phyloP scores from a whole-genome alignment of 2,888 invertebrate species.

The Margaritifera margaritifera region DNA sequence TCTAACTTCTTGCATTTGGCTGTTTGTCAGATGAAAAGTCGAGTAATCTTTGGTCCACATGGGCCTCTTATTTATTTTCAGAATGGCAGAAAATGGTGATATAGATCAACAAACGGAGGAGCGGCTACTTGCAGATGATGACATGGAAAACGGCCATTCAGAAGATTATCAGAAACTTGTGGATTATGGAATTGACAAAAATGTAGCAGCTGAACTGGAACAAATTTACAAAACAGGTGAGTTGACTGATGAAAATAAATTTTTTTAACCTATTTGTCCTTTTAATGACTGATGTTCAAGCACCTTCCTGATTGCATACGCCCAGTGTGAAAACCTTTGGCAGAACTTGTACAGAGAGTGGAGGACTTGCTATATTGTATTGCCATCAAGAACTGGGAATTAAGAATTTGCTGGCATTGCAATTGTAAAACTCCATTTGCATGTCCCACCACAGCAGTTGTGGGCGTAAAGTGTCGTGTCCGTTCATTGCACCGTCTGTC shows the following conservation, averaged over 20 bases:
- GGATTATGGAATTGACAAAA: constrained; percentile 95
- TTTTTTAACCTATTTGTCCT: not conserved
- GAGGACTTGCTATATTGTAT: too few relatives aligned
- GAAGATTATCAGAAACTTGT: constrained; percentile 95
- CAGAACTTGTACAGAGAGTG: too few relatives aligned
- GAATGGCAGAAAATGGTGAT: constrained; percentile 52
- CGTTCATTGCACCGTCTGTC: too few relatives aligned
- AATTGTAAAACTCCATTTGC: too few relatives aligned
- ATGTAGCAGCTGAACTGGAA: constrained; percentile 94
- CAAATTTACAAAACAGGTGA: constrained; percentile 95
- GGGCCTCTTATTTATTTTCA: constrained; percentile 3
- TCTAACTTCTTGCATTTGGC: not conserved
- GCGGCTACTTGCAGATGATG: constrained; percentile 35
- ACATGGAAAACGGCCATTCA: constrained; percentile 71
- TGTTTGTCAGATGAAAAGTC: constrained; percentile 4
- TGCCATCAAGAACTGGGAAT: too few relatives aligned
- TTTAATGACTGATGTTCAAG: too few relatives aligned
- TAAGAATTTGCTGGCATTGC: too few relatives aligned
- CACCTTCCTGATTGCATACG: too few relatives aligned
- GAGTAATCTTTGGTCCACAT: not conserved
- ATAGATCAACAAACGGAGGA: constrained; percentile 44
- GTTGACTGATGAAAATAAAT: not conserved
- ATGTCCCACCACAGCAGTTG: too few relatives aligned
- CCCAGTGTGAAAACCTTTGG: too few relatives aligned
- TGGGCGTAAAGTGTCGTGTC: too few relatives aligned